Evolutionary conservation across 2,888 invertebrate species (phyloP), one percentile per base, ranked within the genome.

Genomic region (Sminthurinus aureus): DNA sequence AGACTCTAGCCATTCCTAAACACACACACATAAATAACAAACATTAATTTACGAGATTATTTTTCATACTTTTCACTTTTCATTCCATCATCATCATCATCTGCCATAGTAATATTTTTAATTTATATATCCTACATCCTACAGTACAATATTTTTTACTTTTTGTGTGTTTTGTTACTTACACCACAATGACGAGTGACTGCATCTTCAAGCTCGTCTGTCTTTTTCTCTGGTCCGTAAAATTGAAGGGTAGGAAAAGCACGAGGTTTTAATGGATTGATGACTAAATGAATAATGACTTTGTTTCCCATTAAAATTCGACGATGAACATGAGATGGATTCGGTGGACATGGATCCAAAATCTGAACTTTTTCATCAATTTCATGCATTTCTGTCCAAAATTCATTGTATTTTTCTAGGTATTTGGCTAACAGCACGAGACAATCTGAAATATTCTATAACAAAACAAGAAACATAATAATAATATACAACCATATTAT

Each of bases 271-370:
- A 86, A 87, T 4, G 91, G 90, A 88, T 91, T 89, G 52, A 91
- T 88, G 13, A 89, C 90, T 2, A 91, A 87, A 26, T 91, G 89
- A 15, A 91, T 85, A 24, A 86, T 81, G 4, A 84, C 79, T 58
- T 85, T 84, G 18, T 86, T 77, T 15, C 84, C 83, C n/a, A 87
- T 50, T 18, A 85, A 89, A 85, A 91, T 90, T 86, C 91, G 89
- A 50, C 91, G 89, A 84, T 90, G 90, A 80, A 87, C 88, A 86
- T 91, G 90, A 71, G 89, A 89, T 82, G 89, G 88, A 3, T 88
- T 90, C 9, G 90, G 90, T n/a, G 89, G 87, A 79, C 89, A 89
- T 11, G 91, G 91, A 88, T 92, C 91, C 69, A 92, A 86, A 78
- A 91, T 89, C 88, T 90, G 90, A 86, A 90, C 90, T 79, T 87